phyloP scores from a whole-genome alignment of 2,888 invertebrate genomes.

The Autographa gamma region DNA sequence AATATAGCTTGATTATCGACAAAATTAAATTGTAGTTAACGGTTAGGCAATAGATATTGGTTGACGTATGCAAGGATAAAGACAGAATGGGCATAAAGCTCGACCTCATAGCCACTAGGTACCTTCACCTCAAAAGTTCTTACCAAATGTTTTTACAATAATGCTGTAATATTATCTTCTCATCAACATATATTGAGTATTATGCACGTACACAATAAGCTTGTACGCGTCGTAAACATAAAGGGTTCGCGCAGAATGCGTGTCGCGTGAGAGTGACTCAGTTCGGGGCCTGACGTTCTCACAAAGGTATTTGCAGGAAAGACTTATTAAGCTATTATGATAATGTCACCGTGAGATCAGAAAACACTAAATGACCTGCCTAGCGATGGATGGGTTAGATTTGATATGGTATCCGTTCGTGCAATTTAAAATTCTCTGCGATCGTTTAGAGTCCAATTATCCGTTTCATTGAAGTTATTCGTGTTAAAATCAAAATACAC shows the following conservation, averaged over 20 bases:
- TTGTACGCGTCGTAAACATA: conserved; percentile 66
- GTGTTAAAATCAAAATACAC: conserved; percentile 74
- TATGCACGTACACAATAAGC: conserved; percentile 46
- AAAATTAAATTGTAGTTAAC: conserved; percentile 61
- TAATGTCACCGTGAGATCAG: conserved; percentile 81
- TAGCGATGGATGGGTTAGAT: conserved; percentile 67
- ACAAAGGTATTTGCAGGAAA: conserved; percentile 83
- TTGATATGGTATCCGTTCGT: conserved; percentile 70
- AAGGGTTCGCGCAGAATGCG: conserved; percentile 75
- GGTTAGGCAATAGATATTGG: conserved; percentile 60
- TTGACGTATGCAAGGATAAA: conserved; percentile 71
- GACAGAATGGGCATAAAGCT: conserved; percentile 66
- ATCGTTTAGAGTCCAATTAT: conserved; percentile 75
- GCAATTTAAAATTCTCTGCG: conserved; percentile 69
- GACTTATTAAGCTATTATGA: conserved; percentile 79
- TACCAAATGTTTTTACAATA: conserved; percentile 65
- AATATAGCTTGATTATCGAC: conserved; percentile 70
- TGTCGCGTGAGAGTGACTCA: conserved; percentile 80
- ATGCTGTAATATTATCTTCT: conserved; percentile 62
- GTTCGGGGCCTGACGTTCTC: conserved; percentile 76
- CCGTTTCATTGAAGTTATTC: conserved; percentile 74
- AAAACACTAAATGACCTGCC: conserved; percentile 61
- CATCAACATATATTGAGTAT: conserved; percentile 67
- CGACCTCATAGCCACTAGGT: conserved; percentile 65
- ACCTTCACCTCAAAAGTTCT: conserved; percentile 71